Base-by-base conservation (phyloP, 2,888 invertebrate genomes). In the Mechanitis messenoides region DNA sequence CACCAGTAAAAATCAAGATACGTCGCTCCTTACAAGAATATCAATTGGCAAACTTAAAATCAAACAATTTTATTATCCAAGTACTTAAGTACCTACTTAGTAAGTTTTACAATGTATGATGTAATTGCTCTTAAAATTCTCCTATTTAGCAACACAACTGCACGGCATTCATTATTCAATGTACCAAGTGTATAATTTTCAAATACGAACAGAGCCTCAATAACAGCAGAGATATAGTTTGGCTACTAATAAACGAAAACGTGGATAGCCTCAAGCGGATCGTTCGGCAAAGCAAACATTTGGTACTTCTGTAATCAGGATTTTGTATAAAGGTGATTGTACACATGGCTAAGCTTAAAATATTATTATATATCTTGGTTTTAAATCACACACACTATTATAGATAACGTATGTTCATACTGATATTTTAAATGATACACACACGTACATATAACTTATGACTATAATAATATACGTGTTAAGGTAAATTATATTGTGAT, bases 221-320 rank as follows among this genome's bases (percentile, higher is more conserved):
- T 59, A 59, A 59, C 47, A 31, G 57, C 57, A 45, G 50, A 33
- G 45, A 20, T 47, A 53, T 12, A 45, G 59, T 59, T 63, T 55
- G 9, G 42, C 42, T 42, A 63, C 53, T 59, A 54, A 63, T 63
- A 63, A 57, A 54, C 56, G 53, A 57, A 56, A 63, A 63, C 56
- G 59, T 59, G 62, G 59, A 38, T 59, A 53, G 62, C 62, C 62
- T 35, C 38, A 31, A 59, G 62, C 62, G 53, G n/a, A 62, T 33
- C 62, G 59, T 56, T 59, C n/a, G 45, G 12, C 35, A 59, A 59
- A 47, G 33, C 31, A 59, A 62, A 50, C 42, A 56, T 2, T 50
- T n/a, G 47, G 35, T 5, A 50, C 50, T 50, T 31, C 50, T 50
- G 50, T 31, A 50, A 28, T 50, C 31, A 50, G 50, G 50, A 50